These are phyloP conservation scores for Alligator mississippiensis DNA, from an alignment of 2,113 vertebrate species.

Conservation along the genomic window DNA sequence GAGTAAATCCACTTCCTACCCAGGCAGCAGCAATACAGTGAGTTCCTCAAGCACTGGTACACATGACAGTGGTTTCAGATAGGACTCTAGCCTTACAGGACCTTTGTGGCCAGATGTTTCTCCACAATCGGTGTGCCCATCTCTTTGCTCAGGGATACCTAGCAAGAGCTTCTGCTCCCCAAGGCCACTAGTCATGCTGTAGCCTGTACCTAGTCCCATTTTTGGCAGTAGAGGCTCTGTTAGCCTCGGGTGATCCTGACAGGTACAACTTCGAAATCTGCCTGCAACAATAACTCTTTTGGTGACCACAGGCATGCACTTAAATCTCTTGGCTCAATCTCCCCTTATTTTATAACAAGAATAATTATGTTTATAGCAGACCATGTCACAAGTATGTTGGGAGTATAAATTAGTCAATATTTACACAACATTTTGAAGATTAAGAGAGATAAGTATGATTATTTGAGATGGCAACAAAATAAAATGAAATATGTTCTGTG, in stretches of 20 bases:
- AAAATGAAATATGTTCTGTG: conserved; percentile 52
- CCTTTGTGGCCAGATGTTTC: too few relatives aligned
- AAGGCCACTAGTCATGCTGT: too few relatives aligned
- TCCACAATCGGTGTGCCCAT: too few relatives aligned
- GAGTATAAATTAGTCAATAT: conserved; percentile 63
- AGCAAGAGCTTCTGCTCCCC: too few relatives aligned
- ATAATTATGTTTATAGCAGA: conserved; percentile 47
- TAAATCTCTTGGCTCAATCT: background rate
- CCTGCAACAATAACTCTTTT: background rate
- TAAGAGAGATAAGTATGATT: conserved; percentile 64
- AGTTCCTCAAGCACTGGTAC: too few relatives aligned
- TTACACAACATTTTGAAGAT: conserved; percentile 67
- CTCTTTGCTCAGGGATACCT: too few relatives aligned
- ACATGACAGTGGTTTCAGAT: too few relatives aligned
- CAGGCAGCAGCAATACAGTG: too few relatives aligned
- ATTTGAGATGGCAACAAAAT: conserved; percentile 68
- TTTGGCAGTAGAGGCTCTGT: too few relatives aligned
- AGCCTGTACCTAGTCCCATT: too few relatives aligned
- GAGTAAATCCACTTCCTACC: too few relatives aligned
- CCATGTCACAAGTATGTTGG: conserved; percentile 51
- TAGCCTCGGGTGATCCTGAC: background rate
- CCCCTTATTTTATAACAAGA: background rate
- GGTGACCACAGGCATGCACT: background rate
- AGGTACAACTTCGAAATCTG: background rate
- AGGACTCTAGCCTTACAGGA: too few relatives aligned